Evolutionary conservation across 2,797 vertebrate genomes (phyloP).

Genomic region (Iguana delicatissima): DNA sequence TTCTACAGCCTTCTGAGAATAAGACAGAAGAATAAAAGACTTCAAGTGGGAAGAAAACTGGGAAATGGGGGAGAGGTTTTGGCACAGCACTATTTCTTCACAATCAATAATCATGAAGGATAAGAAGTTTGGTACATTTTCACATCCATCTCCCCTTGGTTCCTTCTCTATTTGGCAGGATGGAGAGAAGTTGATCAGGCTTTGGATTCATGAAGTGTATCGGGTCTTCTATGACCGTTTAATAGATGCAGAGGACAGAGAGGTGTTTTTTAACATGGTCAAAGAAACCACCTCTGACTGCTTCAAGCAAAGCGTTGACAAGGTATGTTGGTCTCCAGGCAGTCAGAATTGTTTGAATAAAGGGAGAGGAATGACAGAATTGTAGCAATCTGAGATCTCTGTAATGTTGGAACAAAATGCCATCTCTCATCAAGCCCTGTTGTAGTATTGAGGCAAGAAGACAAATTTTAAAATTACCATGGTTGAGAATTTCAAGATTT

Average conservation of each 20-base stretch:
- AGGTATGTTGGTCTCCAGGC: conserved; percentile 78
- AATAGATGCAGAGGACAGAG: conserved; percentile 86
- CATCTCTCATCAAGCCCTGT: no score
- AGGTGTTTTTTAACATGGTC: conserved; percentile 89
- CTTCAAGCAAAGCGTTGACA: conserved; percentile 89
- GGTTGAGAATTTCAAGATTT: background rate
- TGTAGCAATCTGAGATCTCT: conserved; percentile 19
- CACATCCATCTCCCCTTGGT: fast-evolving
- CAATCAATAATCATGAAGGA: background rate
- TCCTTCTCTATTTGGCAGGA: conserved; percentile 81
- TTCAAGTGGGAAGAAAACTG: background rate
- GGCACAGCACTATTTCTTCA: background rate
- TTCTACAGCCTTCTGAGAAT: background rate
- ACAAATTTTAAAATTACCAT: background rate
- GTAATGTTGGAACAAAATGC: background rate
- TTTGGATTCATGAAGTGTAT: conserved; percentile 96
- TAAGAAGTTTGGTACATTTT: background rate
- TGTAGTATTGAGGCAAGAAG: background rate
- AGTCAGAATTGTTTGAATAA: background rate
- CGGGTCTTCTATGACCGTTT: conserved; percentile 95
- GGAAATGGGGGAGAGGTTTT: background rate
- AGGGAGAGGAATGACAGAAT: conserved; percentile 13
- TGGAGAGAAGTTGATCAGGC: conserved; percentile 89
- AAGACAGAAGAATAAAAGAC: background rate
- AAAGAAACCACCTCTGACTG: conserved; percentile 85